Evolutionary conservation across 2,888 invertebrate species (phyloP).

Genomic region (Brachypalpus laphriformis): DNA sequence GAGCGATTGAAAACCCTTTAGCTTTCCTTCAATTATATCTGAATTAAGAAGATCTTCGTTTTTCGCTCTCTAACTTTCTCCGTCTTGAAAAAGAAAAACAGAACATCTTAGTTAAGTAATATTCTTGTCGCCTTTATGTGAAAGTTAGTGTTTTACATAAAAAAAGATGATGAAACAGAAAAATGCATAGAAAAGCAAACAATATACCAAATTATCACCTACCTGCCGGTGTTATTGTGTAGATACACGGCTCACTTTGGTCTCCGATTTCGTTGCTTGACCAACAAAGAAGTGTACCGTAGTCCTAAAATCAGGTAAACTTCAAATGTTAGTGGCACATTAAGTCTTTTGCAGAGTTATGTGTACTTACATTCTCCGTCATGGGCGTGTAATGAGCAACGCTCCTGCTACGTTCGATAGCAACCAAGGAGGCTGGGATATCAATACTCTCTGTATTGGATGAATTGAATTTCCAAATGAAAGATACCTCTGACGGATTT

Average conservation of each 20-base stretch:
- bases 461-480: constrained; percentile 91
- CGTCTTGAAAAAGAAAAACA: no score
- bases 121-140: no score
- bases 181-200: background rate
- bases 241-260: constrained; percentile 89
- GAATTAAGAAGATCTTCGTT: no score
- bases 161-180: constrained; percentile 7
- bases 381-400: constrained; percentile 88
- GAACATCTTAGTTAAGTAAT: no score
- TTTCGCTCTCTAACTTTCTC: no score
- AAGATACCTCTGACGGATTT: constrained; percentile 88
- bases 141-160: constrained; percentile 20
- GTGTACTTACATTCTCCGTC: constrained; percentile 84
- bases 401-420: constrained; percentile 86
- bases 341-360: background rate
- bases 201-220: constrained; percentile 75
- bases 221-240: constrained; percentile 90
- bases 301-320: constrained; percentile 84
- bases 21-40: no score
- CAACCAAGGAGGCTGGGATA: constrained; percentile 86
- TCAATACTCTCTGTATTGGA: constrained; percentile 87
- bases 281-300: constrained; percentile 90
- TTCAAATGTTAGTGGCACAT: background rate
- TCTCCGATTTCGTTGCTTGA: constrained; percentile 89
- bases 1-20: no score